These are phyloP conservation scores for Teleiodes luculella DNA, from an alignment of 2,888 invertebrate genomes.

Conservation along the genomic window DNA sequence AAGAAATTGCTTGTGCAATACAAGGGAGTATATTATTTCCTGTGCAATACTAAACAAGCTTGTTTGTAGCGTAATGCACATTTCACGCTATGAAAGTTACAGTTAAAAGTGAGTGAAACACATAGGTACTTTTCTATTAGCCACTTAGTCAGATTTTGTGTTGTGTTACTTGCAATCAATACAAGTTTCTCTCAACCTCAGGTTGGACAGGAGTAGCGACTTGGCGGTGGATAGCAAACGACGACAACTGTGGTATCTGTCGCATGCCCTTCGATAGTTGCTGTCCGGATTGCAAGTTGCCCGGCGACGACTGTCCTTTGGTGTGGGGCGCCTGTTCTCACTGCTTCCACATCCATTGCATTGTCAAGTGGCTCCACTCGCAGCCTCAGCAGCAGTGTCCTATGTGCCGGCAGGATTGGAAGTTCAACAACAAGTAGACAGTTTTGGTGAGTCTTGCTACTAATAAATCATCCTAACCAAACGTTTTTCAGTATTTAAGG, in stretches of 20 bases:
- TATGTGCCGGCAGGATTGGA: conserved; percentile 99
- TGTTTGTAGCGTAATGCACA: conserved; percentile 24
- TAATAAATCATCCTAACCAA: too few relatives aligned
- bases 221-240: conserved; percentile 99
- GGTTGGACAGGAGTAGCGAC: conserved; percentile 97
- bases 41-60: not conserved
- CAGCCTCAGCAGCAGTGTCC: conserved; percentile 94
- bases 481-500: too few relatives aligned
- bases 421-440: conserved; percentile 89
- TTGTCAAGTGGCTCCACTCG: conserved; percentile 99
- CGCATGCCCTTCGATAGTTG: conserved; percentile 99
- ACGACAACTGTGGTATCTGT: conserved; percentile 99
- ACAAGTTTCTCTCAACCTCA: conserved; percentile 40
- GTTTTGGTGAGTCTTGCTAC: conserved; percentile 14
- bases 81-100: conserved; percentile 78
- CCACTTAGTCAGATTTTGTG: too few relatives aligned
- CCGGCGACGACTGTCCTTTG: conserved; percentile 98
- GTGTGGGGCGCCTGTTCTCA: conserved; percentile 99
- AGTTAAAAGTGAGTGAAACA: conserved; percentile 81
- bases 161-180: too few relatives aligned
- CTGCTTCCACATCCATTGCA: conserved; percentile 99
- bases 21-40: too few relatives aligned
- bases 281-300: conserved; percentile 97
- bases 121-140: too few relatives aligned
- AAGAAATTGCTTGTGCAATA: too few relatives aligned